Conservation (phyloP, 1,140 invertebrate species). For the Magallana gigas region DNA sequence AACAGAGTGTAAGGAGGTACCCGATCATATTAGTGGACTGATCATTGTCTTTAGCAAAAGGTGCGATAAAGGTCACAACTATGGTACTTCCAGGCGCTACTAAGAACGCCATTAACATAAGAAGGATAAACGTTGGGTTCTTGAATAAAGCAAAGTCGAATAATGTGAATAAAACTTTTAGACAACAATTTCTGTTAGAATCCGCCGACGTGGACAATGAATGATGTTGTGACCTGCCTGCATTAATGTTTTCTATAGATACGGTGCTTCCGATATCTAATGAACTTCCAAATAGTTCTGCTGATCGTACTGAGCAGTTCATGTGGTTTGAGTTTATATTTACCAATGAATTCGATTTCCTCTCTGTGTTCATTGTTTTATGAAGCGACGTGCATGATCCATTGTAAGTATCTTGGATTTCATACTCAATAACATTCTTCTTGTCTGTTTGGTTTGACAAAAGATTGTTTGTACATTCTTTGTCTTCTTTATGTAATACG, state of each 20-base stretch:
- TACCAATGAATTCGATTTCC: not conserved
- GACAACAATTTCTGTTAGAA: not conserved
- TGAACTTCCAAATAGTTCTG: not conserved
- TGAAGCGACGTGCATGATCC: not conserved
- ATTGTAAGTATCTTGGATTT: not conserved
- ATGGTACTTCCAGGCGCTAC: slow-evolving; percentile 34
- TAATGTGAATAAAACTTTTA: not conserved
- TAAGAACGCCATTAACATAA: not conserved
- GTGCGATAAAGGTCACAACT: slow-evolving; percentile 37
- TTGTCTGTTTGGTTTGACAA: not conserved
- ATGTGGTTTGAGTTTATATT: not conserved
- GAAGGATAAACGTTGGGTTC: not conserved
- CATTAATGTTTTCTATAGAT: not conserved
- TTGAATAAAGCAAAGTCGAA: slow-evolving; percentile 38
- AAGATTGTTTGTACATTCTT: not conserved
- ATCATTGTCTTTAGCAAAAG: slow-evolving; percentile 16
- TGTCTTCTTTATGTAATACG: not conserved
- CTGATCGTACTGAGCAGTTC: not conserved
- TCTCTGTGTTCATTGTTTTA: not conserved
- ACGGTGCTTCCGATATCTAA: not conserved
- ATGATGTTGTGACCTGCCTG: not conserved
- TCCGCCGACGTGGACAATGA: not conserved
- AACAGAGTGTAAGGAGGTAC: slow-evolving; percentile 25
- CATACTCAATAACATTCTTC: no score
- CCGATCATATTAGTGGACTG: slow-evolving; percentile 4